Evolutionary conservation across 2,888 invertebrate species (phyloP).

Genomic region (Morpho deidamia): DNA sequence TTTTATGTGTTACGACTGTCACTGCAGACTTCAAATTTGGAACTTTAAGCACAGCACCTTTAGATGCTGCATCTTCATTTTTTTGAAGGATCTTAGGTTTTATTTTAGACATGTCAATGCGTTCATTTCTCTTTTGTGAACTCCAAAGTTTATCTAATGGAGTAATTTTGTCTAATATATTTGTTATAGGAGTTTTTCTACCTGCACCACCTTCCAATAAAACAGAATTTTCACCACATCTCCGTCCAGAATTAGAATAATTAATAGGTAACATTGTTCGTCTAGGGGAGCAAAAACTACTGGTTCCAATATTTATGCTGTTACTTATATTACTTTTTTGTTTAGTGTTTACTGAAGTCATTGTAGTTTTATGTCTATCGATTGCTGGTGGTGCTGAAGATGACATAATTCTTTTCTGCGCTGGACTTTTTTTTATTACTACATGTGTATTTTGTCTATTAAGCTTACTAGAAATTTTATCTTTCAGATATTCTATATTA

Average conservation of each 20-base stretch:
- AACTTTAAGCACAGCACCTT: slow-evolving; percentile 7
- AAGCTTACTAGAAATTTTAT: slow-evolving; percentile 80
- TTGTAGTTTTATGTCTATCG: slow-evolving; percentile 49
- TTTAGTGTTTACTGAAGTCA: slow-evolving; percentile 29
- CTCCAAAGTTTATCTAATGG: slow-evolving; percentile 78
- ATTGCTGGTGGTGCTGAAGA: slow-evolving; percentile 62
- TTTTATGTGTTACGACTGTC: slow-evolving; percentile 48
- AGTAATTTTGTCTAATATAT: slow-evolving; percentile 69
- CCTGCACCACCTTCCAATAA: slow-evolving; percentile 70
- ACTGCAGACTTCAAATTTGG: slow-evolving; percentile 31
- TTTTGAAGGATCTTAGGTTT: slow-evolving; percentile 31
- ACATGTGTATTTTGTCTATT: slow-evolving; percentile 70
- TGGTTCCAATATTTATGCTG: slow-evolving; percentile 48
- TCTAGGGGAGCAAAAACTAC: slow-evolving; percentile 67
- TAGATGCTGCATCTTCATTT: neutral
- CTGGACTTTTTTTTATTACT: slow-evolving; percentile 39
- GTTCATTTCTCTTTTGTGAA: slow-evolving; percentile 68
- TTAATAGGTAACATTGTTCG: slow-evolving; percentile 64
- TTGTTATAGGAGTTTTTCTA: slow-evolving; percentile 68
- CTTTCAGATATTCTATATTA: slow-evolving; percentile 80
- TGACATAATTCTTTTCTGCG: slow-evolving; percentile 47
- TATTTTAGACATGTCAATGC: slow-evolving; percentile 55
- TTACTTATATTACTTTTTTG: slow-evolving; percentile 36
- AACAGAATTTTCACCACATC: slow-evolving; percentile 48
- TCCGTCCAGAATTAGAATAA: slow-evolving; percentile 50